These are phyloP conservation scores for Didymodactylos carnosus DNA, from an alignment of 2,888 invertebrate genomes.

Conservation along the genomic window DNA sequence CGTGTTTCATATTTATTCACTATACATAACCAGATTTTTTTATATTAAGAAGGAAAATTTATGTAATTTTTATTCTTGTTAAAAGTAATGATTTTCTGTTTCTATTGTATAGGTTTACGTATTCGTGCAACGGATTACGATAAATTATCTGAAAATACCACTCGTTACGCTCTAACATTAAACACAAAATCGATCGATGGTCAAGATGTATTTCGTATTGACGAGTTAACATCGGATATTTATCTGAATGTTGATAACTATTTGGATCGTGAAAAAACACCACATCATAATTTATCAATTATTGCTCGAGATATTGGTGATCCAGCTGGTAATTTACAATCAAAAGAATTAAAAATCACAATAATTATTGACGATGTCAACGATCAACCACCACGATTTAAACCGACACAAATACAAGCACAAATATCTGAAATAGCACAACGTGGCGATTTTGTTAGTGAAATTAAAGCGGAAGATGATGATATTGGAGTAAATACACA, in stretches of 20 bases:
- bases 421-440: constrained; percentile 3
- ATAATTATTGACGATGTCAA: constrained; percentile 13
- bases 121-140: constrained; percentile 13
- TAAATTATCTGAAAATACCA: constrained; percentile 35
- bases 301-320: constrained; percentile 8
- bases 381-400: constrained; percentile 12
- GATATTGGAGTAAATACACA: constrained; percentile 12
- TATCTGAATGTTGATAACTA: constrained; percentile 43
- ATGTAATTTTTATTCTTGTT: too few relatives aligned
- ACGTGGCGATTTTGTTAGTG: constrained; percentile 3
- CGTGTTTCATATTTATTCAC: too few relatives aligned
- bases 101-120: too few relatives aligned
- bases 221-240: constrained; percentile 9
- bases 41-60: too few relatives aligned
- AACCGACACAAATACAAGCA: constrained; percentile 1
- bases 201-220: constrained; percentile 11
- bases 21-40: too few relatives aligned
- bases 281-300: constrained; percentile 71
- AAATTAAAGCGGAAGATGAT: constrained; percentile 9
- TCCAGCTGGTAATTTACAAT: constrained; percentile 8
- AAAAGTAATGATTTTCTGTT: too few relatives aligned
- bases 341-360: constrained; percentile 4
- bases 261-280: constrained; percentile 77
- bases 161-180: not conserved
- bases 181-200: constrained; percentile 1